phyloP scores from a whole-genome alignment of 2,888 invertebrate species.

The Torymus texanus region DNA sequence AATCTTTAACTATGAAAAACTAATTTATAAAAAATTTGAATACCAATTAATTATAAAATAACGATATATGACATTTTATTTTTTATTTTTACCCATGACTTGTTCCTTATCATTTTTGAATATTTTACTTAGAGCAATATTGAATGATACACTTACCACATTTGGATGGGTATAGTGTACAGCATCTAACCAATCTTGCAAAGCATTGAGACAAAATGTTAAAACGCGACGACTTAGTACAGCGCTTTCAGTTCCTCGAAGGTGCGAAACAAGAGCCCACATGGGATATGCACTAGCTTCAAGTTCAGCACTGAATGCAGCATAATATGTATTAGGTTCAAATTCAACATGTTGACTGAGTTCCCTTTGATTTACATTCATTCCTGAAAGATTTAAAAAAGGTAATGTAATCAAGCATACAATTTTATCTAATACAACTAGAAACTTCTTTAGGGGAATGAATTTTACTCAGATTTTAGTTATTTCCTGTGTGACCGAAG shows the following conservation, averaged over 20 bases:
- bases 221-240: conserved; percentile 86
- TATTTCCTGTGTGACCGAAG: too few relatives aligned
- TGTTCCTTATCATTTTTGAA: too few relatives aligned
- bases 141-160: conserved; percentile 77
- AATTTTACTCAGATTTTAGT: too few relatives aligned
- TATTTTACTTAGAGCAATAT: too few relatives aligned
- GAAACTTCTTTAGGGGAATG: too few relatives aligned
- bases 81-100: too few relatives aligned
- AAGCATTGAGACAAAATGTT: conserved; percentile 84
- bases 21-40: too few relatives aligned
- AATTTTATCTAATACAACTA: neutral
- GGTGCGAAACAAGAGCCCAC: conserved; percentile 96
- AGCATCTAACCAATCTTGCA: conserved; percentile 92
- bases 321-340: conserved; percentile 97
- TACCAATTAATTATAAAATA: too few relatives aligned
- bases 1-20: too few relatives aligned
- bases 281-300: conserved; percentile 98
- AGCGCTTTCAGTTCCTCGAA: conserved; percentile 84
- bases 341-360: conserved; percentile 94
- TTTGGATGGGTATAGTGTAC: conserved; percentile 84
- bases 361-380: conserved; percentile 97
- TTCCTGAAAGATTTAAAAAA: conserved; percentile 79
- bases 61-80: too few relatives aligned
- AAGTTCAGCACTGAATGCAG: conserved; percentile 97
- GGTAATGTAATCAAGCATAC: neutral